Evolutionary conservation across 2,797 vertebrate species (phyloP).

Genomic region (Rhinella marina): DNA sequence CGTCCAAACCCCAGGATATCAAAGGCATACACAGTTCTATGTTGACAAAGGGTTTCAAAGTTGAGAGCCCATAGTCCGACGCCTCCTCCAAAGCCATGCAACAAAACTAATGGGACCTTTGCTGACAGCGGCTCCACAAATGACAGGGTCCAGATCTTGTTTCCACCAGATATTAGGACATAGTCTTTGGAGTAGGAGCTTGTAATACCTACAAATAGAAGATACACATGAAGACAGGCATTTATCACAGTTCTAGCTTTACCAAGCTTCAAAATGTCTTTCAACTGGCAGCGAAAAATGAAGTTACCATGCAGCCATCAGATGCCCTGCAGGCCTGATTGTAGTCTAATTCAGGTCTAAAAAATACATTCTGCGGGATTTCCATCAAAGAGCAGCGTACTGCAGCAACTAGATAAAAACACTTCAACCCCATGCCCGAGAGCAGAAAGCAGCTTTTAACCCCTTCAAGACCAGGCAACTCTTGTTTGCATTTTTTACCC

Average conservation of each 20-base stretch:
- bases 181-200: slow-evolving; percentile 80
- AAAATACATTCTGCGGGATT: too few species aligned
- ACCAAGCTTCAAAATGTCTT: background rate
- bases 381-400: too few species aligned
- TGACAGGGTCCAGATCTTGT: slow-evolving; percentile 88
- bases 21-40: slow-evolving; percentile 85
- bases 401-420: too few species aligned
- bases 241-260: background rate
- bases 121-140: slow-evolving; percentile 72
- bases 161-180: slow-evolving; percentile 80
- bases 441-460: too few species aligned
- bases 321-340: background rate
- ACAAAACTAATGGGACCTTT: slow-evolving; percentile 88
- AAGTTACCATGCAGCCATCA: background rate
- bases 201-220: slow-evolving; percentile 78
- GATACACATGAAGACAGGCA: background rate
- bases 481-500: too few species aligned
- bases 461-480: too few species aligned
- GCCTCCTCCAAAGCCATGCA: slow-evolving; percentile 93
- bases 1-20: slow-evolving; percentile 95
- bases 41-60: slow-evolving; percentile 83
- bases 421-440: too few species aligned
- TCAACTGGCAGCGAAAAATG: background rate
- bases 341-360: too few species aligned
- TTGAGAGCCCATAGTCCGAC: slow-evolving; percentile 94